These are phyloP conservation scores for Chrysopilus asiliformis DNA, from an alignment of 2,888 invertebrate genomes.

Conservation along the genomic window DNA sequence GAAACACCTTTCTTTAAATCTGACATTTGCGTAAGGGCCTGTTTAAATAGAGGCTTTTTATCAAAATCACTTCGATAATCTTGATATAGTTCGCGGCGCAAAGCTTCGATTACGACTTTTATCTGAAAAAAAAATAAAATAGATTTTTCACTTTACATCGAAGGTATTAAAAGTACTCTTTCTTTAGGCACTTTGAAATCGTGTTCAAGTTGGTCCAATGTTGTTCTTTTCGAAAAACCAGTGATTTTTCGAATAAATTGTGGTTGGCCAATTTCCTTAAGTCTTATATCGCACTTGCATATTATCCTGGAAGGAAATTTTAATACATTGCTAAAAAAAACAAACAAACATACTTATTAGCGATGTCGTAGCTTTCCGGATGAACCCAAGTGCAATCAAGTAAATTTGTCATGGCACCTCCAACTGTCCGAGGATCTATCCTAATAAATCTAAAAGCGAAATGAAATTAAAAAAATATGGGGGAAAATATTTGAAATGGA, in stretches of 20 bases:
- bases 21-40: conserved; percentile 50
- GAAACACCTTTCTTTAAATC: conserved; percentile 48
- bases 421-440: conserved; percentile 34
- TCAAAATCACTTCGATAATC: conserved; percentile 58
- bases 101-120: conserved; percentile 45
- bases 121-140: conserved; percentile 21
- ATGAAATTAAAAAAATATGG: conserved; percentile 11
- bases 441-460: conserved; percentile 28
- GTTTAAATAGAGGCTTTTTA: conserved; percentile 60
- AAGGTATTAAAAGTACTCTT: conserved; percentile 37
- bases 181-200: conserved; percentile 47
- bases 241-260: conserved; percentile 34
- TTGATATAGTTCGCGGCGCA: conserved; percentile 42
- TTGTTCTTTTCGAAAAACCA: conserved; percentile 15
- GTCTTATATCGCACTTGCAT: conserved; percentile 26
- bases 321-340: no score
- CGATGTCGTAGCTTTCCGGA: conserved; percentile 74
- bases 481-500: neutral
- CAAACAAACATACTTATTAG: conserved; percentile 39
- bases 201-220: conserved; percentile 34
- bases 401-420: conserved; percentile 30
- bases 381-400: conserved; percentile 79
- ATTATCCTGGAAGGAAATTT: conserved; percentile 26
- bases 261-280: conserved; percentile 33
- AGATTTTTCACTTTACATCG: neutral